Evolutionary conservation across 2,113 vertebrate genomes (phyloP).

Genomic region (Oplegnathus fasciatus): DNA sequence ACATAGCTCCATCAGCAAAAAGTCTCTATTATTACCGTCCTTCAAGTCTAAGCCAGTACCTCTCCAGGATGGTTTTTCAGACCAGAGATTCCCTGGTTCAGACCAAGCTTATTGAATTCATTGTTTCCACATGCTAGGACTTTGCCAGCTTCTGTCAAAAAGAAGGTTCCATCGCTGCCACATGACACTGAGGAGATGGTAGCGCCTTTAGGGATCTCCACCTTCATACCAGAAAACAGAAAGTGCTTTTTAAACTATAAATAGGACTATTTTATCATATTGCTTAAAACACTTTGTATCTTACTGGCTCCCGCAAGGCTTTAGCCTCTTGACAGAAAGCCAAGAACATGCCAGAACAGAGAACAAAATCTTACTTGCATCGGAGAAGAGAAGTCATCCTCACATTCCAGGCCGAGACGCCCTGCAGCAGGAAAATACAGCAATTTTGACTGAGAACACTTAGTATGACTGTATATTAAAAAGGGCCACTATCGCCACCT

Average conservation of each 20-base stretch:
- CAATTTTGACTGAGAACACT: neutral
- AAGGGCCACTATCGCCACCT: slow-evolving; percentile 48
- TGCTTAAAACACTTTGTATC: slow-evolving; percentile 3
- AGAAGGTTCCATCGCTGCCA: slow-evolving; percentile 94
- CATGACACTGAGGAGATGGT: slow-evolving; percentile 92
- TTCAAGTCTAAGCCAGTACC: slow-evolving; percentile 60
- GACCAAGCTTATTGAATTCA: slow-evolving; percentile 96
- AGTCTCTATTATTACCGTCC: neutral
- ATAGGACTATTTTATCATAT: neutral
- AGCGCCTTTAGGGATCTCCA: slow-evolving; percentile 92
- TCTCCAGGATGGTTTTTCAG: slow-evolving; percentile 91
- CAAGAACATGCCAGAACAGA: neutral
- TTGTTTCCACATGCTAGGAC: slow-evolving; percentile 98
- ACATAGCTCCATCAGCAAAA: too few species aligned
- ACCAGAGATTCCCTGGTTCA: slow-evolving; percentile 95
- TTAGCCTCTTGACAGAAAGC: neutral
- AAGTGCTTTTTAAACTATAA: neutral
- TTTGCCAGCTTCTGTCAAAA: slow-evolving; percentile 94
- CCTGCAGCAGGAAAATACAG: slow-evolving; percentile 80
- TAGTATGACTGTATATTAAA: neutral
- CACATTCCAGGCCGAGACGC: slow-evolving; percentile 95
- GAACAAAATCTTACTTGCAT: slow-evolving; percentile 88
- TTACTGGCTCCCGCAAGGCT: neutral
- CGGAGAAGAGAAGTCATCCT: slow-evolving; percentile 93
- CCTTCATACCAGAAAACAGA: slow-evolving; percentile 83